Evolutionary conservation across 2,888 invertebrate species (phyloP), one percentile per base, ranked within the genome.

Genomic region (Entomobrya multifasciata): DNA sequence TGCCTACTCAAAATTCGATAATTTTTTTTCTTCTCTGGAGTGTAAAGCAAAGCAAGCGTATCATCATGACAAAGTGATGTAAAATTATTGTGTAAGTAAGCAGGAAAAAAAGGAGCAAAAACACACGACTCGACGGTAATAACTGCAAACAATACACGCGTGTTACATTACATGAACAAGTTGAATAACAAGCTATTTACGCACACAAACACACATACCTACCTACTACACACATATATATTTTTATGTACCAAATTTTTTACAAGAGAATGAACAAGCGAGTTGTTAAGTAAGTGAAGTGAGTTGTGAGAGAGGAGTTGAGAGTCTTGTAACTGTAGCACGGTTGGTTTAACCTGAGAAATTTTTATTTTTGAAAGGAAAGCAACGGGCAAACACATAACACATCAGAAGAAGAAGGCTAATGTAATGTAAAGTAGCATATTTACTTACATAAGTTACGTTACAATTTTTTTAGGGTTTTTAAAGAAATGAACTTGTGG

Each of bases 341-440:
- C n/a, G 65, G 65, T 65, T 65, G 65, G 65, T 65, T 65, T 65
- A 65, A 65, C 65, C 36, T 36, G 20, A 65, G 65, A 65, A 65
- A 65, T 8, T 8, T 65, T 65, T 65, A 65, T n/a, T n/a, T n/a
- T n/a, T n/a, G n/a, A n/a, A n/a, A n/a, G n/a, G n/a, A n/a, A n/a
- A n/a, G n/a, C n/a, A n/a, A n/a, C n/a, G n/a, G n/a, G n/a, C 41
- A 20, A 36, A 36, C 41, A 41, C 65, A 41, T 65, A 57, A 57
- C 62, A 30, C 62, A 25, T 22, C 57, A 36, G 65, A 30, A 41
- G 5, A 65, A 41, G 44, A 41, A 20, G 13, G 27, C 10, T 49
- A 72, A 72, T 72, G 47, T 72, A 47, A 72, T 72, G 72, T 47
- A 72, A 72, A 72, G 72, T 72, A 72, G 72, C 72, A 72, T 47